Base-by-base conservation (phyloP, 1,140 invertebrate species). In the Aphaenogaster rudis region DNA sequence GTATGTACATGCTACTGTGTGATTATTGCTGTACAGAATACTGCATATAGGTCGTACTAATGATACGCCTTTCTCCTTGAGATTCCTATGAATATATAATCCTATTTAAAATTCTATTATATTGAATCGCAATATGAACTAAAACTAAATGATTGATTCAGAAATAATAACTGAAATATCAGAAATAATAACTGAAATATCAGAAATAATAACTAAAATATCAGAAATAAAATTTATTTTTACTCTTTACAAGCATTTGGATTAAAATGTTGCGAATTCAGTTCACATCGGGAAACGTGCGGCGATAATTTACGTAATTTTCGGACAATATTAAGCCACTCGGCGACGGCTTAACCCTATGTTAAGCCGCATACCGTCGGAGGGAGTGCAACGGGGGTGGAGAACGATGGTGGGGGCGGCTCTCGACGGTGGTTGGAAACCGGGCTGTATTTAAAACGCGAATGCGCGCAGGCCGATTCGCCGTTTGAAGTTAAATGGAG, bases 401-500 rank as follows among this genome's bases (percentile, higher is more conserved):
- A 48, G 45, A 9, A 50, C 86, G 76, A 81, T 71, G 77, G 33
- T 39, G 66, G 36, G 72, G 72, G 66, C 57, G 79, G 87, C 21
- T 33, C 64, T 69, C 39, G 48, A 66, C 61, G 36, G 71, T 39
- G 87, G 71, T 86, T 52, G 74, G 89, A 91, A 91, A 88, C 91
- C 90, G 90, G 88, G 78, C 88, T 93, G 93, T 94, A 94, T 95
- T 95, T 95, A 94, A 95, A 95, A 95, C 89, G 93, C 93, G 90
- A 93, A 91, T 94, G 92, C 92, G 92, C 92, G 92, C 91, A 92
- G 94, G 92, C 93, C 91, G 95, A 95, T 95, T 95, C 93, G 93
- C 93, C 92, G 94, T 95, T 95, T 95, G 92, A 95, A 96, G 95
- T 96, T 96, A 95, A 96, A 96, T 96, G 95, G 95, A 94, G 95